These are phyloP conservation scores for Apodemia hepburni DNA, from an alignment of 2,888 invertebrate species.

Conservation along the genomic window DNA sequence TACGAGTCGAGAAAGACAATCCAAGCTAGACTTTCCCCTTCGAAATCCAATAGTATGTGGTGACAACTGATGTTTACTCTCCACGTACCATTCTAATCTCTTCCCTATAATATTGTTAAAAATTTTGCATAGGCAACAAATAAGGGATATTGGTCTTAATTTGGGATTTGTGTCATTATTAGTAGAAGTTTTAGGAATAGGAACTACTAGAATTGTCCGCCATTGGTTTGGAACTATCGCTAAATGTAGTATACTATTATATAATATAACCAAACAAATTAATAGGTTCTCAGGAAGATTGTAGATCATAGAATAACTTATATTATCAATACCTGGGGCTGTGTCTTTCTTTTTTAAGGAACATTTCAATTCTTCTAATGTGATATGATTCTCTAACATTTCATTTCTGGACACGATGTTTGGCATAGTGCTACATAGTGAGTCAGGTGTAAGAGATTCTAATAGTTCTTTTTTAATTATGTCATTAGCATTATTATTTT, in stretches of 20 bases:
- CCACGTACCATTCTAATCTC: too few species aligned
- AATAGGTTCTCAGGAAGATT: background rate
- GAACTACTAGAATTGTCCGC: background rate
- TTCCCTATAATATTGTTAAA: background rate
- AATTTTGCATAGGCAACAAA: background rate
- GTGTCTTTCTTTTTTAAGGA: constrained; percentile 12
- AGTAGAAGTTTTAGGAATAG: background rate
- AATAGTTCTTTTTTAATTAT: background rate
- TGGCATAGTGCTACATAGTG: background rate
- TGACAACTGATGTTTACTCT: too few species aligned
- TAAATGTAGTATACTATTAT: background rate
- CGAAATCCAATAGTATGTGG: too few species aligned
- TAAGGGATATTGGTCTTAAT: background rate
- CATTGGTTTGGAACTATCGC: background rate
- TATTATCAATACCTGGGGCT: constrained; percentile 3
- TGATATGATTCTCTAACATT: background rate
- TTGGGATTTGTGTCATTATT: background rate
- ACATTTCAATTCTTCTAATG: constrained; percentile 5
- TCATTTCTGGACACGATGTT: background rate
- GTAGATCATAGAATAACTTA: constrained; percentile 12
- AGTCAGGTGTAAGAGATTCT: background rate
- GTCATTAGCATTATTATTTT: background rate
- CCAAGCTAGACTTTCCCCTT: too few species aligned
- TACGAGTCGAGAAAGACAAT: too few species aligned
- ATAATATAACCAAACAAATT: background rate